Conservation (phyloP, 2,888 invertebrate species). For the Hofmannophila pseudospretella region DNA sequence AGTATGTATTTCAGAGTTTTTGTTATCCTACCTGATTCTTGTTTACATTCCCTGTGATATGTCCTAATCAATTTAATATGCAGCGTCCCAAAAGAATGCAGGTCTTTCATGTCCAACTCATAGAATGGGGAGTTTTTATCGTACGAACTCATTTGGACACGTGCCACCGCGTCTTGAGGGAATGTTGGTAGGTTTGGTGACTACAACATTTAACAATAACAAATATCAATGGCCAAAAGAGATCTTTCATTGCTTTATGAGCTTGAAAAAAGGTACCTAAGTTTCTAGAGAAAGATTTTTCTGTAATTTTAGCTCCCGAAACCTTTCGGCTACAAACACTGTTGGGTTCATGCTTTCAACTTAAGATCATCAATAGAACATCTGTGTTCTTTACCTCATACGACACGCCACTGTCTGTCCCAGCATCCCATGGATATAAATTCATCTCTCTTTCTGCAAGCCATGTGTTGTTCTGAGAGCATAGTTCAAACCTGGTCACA, state of each 20-base stretch:
- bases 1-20: background rate
- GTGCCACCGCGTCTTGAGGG: conserved; percentile 53
- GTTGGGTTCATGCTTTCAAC: no score
- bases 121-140: conserved; percentile 65
- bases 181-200: conserved; percentile 55
- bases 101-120: conserved; percentile 54
- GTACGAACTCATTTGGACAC: conserved; percentile 60
- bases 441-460: conserved; percentile 87
- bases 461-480: conserved; percentile 93
- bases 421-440: conserved; percentile 96
- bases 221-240: no score
- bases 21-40: no score
- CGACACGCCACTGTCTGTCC: conserved; percentile 94
- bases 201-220: no score
- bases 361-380: conserved; percentile 21
- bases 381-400: conserved; percentile 82
- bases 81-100: conserved; percentile 62
- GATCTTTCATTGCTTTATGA: no score
- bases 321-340: no score
- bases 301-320: no score
- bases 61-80: conserved; percentile 51
- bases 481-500: conserved; percentile 91
- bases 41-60: conserved; percentile 52
- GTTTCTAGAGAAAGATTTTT: no score
- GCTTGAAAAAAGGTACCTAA: no score